These are phyloP conservation scores for Coregonus suidteri DNA, from an alignment of 2,797 vertebrate genomes.

Conservation along the genomic window DNA sequence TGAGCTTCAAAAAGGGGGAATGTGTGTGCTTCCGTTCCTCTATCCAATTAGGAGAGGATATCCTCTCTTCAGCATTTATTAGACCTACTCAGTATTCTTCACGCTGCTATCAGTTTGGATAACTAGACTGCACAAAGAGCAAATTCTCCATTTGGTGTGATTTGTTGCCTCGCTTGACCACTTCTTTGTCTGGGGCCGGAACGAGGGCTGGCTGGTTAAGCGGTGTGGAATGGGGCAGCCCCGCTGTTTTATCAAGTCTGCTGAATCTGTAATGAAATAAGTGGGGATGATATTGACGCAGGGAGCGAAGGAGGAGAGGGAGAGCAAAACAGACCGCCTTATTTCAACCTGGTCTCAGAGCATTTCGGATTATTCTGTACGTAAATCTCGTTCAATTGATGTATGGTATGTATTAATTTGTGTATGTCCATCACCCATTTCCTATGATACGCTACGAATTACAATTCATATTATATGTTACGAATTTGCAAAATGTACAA, in stretches of 20 bases:
- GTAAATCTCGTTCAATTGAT: too few species aligned
- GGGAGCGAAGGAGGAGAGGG: conserved; percentile 45
- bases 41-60: conserved; percentile 92
- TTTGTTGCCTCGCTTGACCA: conserved; percentile 99
- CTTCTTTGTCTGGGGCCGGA: conserved; percentile 87
- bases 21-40: conserved; percentile 81
- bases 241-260: conserved; percentile 98
- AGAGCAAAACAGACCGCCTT: conserved; percentile 74
- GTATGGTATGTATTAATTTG: too few species aligned
- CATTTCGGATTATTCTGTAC: too few species aligned
- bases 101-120: conserved; percentile 89
- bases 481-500: too few species aligned
- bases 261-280: conserved; percentile 97
- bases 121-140: conserved; percentile 93
- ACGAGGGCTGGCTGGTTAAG: conserved; percentile 90
- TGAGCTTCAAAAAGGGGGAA: conserved; percentile 80
- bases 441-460: too few species aligned
- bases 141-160: conserved; percentile 94
- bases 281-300: conserved; percentile 68
- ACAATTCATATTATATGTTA: too few species aligned
- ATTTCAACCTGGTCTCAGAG: conserved; percentile 25
- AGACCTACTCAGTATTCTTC: conserved; percentile 91
- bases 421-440: too few species aligned
- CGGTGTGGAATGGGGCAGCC: conserved; percentile 89
- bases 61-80: conserved; percentile 92